Evolutionary conservation across 2,113 vertebrate genomes (phyloP).

Genomic region (Apodemus sylvaticus): DNA sequence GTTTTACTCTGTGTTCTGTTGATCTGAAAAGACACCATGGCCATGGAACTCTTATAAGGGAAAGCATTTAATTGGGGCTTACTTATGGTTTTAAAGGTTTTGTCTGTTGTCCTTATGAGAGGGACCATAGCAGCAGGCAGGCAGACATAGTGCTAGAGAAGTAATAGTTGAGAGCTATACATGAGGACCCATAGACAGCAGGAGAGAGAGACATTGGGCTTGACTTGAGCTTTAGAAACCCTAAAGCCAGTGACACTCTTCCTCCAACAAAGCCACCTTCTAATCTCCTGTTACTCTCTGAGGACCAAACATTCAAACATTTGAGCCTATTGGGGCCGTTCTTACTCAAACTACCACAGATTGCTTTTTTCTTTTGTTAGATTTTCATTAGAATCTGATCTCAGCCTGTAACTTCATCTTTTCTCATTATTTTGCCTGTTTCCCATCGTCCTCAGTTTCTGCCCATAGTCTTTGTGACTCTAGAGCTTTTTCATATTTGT

Average conservation of each 20-base stretch:
- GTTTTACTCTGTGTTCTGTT: not conserved
- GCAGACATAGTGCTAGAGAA: not conserved
- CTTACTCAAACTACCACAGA: not conserved
- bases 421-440: not conserved
- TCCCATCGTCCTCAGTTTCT: not conserved
- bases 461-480: not conserved
- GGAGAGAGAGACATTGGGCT: not conserved
- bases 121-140: not conserved
- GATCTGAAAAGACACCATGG: not conserved
- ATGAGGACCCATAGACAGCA: not conserved
- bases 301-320: not conserved
- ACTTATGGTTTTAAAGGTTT: not conserved
- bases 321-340: not conserved
- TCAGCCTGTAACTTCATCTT: not conserved
- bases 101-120: not conserved
- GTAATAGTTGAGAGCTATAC: not conserved
- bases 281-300: not conserved
- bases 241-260: not conserved
- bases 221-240: not conserved
- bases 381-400: not conserved
- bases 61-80: not conserved
- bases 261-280: not conserved
- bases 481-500: not conserved
- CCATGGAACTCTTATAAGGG: not conserved
- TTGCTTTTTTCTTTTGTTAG: not conserved